These are phyloP conservation scores for Lucifuga dentata DNA, from an alignment of 2,113 vertebrate genomes.

Conservation along the genomic window DNA sequence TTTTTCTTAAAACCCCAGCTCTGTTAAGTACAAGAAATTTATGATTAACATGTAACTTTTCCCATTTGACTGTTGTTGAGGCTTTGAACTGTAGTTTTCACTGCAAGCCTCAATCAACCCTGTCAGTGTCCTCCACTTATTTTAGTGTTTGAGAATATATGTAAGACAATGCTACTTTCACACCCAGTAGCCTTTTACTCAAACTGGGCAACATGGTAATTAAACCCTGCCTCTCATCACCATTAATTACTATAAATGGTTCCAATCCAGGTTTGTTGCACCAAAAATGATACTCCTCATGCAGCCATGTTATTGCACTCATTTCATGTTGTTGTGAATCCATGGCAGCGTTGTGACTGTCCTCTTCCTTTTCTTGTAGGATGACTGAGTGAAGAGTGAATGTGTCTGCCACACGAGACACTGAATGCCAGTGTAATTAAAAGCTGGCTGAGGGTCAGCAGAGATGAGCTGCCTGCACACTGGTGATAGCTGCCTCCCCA, in stretches of 20 bases:
- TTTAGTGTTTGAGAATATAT: constrained; percentile 10
- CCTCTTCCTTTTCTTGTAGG: constrained; percentile 2
- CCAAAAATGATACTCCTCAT: constrained; percentile 1
- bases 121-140: background rate
- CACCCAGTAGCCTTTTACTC: background rate
- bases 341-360: constrained; percentile 19
- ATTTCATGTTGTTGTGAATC: constrained; percentile 18
- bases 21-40: constrained; percentile 13
- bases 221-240: background rate
- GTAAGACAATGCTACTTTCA: background rate
- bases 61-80: background rate
- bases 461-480: constrained; percentile 48
- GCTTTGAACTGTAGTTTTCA: constrained; percentile 9
- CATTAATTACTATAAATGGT: constrained; percentile 13
- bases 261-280: constrained; percentile 14
- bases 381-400: constrained; percentile 50
- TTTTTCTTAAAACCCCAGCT: too few species aligned
- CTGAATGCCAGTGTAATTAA: constrained; percentile 59
- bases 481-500: constrained; percentile 39
- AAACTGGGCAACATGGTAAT: background rate
- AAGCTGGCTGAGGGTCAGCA: constrained; percentile 49
- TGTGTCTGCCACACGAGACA: constrained; percentile 28
- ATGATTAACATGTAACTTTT: constrained; percentile 1
- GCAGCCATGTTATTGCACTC: constrained; percentile 8
- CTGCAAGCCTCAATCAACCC: too few species aligned